Evolutionary conservation across 2,113 vertebrate genomes (phyloP).

Genomic region (Cardinalis cardinalis): DNA sequence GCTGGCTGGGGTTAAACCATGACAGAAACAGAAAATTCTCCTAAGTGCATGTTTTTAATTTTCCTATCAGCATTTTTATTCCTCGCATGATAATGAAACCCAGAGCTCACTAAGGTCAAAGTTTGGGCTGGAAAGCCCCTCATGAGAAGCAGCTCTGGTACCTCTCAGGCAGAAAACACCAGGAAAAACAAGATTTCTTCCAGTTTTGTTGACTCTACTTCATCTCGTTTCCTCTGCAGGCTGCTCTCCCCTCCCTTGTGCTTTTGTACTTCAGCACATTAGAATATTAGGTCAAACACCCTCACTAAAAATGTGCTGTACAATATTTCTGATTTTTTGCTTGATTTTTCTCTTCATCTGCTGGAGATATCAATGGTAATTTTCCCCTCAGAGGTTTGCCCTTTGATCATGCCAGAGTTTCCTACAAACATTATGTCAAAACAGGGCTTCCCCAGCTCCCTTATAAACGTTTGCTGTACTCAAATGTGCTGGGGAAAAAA

Average conservation of each 20-base stretch:
- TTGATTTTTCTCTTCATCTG: background rate
- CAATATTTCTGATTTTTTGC: background rate
- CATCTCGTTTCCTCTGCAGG: background rate
- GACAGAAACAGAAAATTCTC: background rate
- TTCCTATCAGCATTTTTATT: background rate
- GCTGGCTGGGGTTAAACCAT: background rate
- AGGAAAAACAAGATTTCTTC: background rate
- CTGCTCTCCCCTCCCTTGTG: background rate
- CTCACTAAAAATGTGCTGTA: background rate
- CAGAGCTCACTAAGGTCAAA: background rate
- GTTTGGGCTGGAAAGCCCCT: background rate
- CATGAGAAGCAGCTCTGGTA: background rate
- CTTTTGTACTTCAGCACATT: slow-evolving; percentile 13
- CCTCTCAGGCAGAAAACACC: background rate
- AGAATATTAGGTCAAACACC: slow-evolving; percentile 60
- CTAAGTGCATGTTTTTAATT: background rate
- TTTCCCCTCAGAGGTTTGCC: background rate
- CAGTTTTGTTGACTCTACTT: background rate
- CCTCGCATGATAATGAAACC: background rate
- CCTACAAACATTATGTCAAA: background rate
- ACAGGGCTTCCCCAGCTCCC: background rate
- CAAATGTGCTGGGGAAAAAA: background rate
- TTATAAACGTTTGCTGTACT: background rate
- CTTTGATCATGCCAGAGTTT: slow-evolving; percentile 4
- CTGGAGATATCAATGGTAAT: background rate